Base-by-base conservation (phyloP, 1,140 invertebrate genomes). In the Lamellibrachia luymesi region DNA sequence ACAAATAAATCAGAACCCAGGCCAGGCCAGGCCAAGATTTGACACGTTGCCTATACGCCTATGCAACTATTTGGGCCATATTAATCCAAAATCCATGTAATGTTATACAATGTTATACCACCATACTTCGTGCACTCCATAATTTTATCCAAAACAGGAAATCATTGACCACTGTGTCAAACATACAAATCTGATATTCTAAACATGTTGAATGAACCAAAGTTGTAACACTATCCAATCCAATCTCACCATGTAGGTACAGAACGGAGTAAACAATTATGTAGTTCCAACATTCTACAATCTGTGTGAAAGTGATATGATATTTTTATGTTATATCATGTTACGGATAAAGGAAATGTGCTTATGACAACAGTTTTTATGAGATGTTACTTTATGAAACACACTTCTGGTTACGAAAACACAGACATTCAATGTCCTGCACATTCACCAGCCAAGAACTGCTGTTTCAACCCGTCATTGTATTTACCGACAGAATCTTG, bases 1-100 rank as follows among this genome's bases (percentile, higher is more conserved):
- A 80, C 64, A 80, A 80, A 80, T 80, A 80, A 80, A 80, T 80
- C 64, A 80, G 64, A 80, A 80, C 64, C 64, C 64, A 80, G 64
- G 38, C 38, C 38, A 80, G 64, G 38, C 38, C 38, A 38, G 38
- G 64, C 64, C 64, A 22, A 80, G 64, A 80, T 80, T 80, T 80
- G 0, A 80, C 64, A 22, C 17, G 64, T 80, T 38, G 38, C 38
- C 38, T 38, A 38, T 38, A 38, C 38, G 64, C 64, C 64, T 80
- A 80, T 80, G 25, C 64, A 80, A 80, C 1, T 22, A 80, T 80
- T 80, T 80, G 64, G 64, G 64, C 13, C 13, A 80, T 80, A 80
- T 4, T 80, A 80, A 80, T 22, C 64, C 64, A 80, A 80, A 80
- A 80, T 22, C 64, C 13, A 80, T 22, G 13, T 22, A 80, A 80